Percentiles rank a stretch among this genome's conserved stretches.
Conservation (phyloP, 1,140 invertebrate species). For the Physella acuta region DNA sequence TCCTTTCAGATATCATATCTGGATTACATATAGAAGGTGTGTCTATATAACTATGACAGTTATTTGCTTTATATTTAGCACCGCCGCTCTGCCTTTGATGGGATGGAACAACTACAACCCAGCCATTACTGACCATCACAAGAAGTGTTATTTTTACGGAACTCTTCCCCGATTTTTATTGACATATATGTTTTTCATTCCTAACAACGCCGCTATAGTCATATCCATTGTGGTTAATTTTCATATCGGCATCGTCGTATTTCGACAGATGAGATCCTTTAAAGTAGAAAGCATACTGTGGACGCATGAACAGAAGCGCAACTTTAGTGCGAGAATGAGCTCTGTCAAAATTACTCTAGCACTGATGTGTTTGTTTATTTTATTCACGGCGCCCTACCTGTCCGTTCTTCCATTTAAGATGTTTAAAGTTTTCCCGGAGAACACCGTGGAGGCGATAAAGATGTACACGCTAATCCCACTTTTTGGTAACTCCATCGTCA, state of each 20-base stretch:
- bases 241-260: background rate
- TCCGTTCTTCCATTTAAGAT: background rate
- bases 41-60: background rate
- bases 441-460: background rate
- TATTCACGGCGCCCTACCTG: background rate
- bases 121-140: background rate
- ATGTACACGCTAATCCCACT: background rate
- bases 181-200: background rate
- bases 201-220: background rate
- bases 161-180: background rate
- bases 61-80: background rate
- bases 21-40: background rate
- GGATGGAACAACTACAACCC: background rate
- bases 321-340: background rate
- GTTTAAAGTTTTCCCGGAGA: background rate
- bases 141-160: background rate
- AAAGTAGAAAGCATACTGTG: background rate
- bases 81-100: background rate
- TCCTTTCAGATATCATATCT: background rate
- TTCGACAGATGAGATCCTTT: background rate
- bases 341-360: background rate
- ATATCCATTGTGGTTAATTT: background rate
- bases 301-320: background rate
- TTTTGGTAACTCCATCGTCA: background rate
- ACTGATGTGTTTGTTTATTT: background rate